phyloP scores from a whole-genome alignment of 2,113 vertebrate species.

The Sturnus vulgaris region DNA sequence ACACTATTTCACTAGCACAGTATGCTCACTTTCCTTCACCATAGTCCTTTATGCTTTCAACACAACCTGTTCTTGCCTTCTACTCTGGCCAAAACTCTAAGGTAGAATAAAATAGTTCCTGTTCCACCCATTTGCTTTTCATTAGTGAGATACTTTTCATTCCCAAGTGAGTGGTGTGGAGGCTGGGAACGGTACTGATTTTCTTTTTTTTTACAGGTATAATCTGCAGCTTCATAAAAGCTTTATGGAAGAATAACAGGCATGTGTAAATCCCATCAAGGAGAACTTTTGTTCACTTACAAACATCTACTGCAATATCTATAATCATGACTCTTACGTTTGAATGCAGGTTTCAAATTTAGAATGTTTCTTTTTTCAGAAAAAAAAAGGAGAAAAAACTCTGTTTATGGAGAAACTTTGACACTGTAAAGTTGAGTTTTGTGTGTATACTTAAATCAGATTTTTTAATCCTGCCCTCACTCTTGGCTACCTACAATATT shows the following conservation, averaged over 20 bases:
- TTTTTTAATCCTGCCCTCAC: background rate
- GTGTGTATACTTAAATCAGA: background rate
- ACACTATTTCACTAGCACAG: background rate
- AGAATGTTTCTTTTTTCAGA: background rate
- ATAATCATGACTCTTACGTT: background rate
- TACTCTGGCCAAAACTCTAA: background rate
- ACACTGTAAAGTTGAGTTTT: background rate
- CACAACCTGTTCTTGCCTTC: background rate
- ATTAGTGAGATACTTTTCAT: background rate
- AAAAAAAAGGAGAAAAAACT: background rate
- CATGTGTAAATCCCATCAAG: background rate
- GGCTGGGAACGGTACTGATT: background rate
- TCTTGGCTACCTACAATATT: background rate
- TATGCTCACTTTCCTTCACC: background rate
- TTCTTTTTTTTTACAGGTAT: background rate
- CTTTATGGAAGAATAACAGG: background rate
- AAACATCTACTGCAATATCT: background rate
- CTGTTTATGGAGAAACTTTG: background rate
- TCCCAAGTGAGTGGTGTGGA: background rate
- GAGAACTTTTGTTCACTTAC: background rate
- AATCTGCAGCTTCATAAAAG: background rate
- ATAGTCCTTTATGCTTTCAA: background rate
- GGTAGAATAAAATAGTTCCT: background rate
- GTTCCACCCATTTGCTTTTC: background rate
- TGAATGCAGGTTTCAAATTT: background rate